phyloP scores from a whole-genome alignment of 2,113 vertebrate species.

The Heterotis niloticus region DNA sequence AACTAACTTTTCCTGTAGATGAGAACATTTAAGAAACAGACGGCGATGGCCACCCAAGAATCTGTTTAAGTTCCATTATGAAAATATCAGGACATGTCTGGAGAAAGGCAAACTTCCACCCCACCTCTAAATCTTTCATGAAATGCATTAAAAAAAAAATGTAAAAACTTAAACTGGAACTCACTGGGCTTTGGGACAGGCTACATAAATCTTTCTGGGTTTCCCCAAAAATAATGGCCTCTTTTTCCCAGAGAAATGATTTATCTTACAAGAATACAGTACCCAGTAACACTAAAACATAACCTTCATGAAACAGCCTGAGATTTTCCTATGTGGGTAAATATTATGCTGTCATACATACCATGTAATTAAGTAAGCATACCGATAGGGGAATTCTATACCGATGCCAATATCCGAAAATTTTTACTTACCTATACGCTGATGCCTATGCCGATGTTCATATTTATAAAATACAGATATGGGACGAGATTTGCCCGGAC shows the following conservation, averaged over 20 bases:
- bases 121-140: conserved; percentile 16
- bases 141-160: background rate
- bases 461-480: no score
- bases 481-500: no score
- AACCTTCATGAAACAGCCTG: no score
- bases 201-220: background rate
- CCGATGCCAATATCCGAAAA: no score
- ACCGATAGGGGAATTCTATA: no score
- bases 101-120: background rate
- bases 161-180: background rate
- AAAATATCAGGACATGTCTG: background rate
- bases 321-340: no score
- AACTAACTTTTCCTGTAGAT: conserved; percentile 12
- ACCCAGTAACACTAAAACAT: background rate
- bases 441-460: no score
- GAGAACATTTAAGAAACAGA: conserved; percentile 9
- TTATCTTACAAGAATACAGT: conserved; percentile 11
- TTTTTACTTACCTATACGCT: no score
- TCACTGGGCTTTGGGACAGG: background rate
- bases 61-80: background rate
- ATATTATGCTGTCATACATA: no score
- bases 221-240: background rate
- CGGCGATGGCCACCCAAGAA: conserved; percentile 17
- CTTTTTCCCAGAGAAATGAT: background rate
- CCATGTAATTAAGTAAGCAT: no score